Conservation (phyloP, 2,888 invertebrate genomes). For the Mesoligia furuncula region DNA sequence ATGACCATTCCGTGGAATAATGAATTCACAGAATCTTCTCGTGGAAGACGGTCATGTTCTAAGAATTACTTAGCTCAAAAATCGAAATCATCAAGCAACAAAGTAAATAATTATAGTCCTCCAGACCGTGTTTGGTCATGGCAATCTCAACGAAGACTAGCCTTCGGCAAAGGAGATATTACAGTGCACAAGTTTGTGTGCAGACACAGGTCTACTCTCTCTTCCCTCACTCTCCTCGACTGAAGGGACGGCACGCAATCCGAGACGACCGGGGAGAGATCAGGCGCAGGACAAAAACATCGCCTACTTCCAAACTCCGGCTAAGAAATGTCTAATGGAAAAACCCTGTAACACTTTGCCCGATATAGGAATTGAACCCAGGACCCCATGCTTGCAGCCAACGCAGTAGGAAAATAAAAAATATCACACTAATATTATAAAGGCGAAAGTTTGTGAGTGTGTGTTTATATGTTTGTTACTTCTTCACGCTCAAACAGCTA, state of each 20-base stretch:
- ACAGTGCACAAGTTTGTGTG: too few species aligned
- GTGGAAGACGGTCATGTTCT: not conserved
- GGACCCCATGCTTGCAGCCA: too few species aligned
- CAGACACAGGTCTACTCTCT: not conserved
- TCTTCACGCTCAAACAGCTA: too few species aligned
- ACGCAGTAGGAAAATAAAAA: not conserved
- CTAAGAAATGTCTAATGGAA: not conserved
- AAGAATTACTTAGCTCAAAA: not conserved
- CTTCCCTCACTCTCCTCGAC: not conserved
- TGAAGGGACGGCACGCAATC: not conserved
- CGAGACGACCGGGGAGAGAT: not conserved
- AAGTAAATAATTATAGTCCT: not conserved
- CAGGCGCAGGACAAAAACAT: not conserved
- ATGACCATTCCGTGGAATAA: not conserved
- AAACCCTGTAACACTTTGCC: not conserved
- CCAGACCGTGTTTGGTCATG: too few species aligned
- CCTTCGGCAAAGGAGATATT: too few species aligned
- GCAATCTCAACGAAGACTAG: not conserved
- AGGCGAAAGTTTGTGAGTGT: too few species aligned
- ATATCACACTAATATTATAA: too few species aligned
- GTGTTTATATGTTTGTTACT: too few species aligned
- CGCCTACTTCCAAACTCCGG: too few species aligned
- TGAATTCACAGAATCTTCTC: not conserved
- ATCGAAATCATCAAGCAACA: not conserved
- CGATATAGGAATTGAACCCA: not conserved